Conservation (phyloP, 2,113 vertebrate genomes). For the Eleginops maclovinus region DNA sequence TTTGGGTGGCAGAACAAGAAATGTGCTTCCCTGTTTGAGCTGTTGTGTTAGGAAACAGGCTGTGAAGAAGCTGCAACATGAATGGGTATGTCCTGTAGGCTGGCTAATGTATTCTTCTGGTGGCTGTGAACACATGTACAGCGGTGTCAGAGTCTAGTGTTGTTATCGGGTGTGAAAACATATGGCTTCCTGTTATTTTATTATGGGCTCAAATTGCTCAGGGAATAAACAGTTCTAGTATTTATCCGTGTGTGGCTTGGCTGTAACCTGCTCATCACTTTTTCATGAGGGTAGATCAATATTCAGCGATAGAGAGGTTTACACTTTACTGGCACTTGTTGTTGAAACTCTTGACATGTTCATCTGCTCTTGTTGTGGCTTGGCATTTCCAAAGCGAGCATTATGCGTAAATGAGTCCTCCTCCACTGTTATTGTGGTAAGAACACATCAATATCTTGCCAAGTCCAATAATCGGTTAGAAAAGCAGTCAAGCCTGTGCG, state of each 20-base stretch:
- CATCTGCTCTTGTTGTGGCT: conserved; percentile 16
- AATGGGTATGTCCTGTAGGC: conserved; percentile 47
- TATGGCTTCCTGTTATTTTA: not conserved
- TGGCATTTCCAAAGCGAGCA: not conserved
- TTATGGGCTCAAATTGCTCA: conserved; percentile 10
- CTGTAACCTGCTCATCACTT: conserved; percentile 7
- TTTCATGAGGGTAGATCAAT: conserved; percentile 21
- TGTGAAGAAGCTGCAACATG: conserved; percentile 51
- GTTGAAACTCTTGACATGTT: conserved; percentile 31
- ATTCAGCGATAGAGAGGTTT: not conserved
- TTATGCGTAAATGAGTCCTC: not conserved
- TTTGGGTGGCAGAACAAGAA: conserved; percentile 83
- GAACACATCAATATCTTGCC: conserved; percentile 16
- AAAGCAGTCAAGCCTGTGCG: conserved; percentile 40
- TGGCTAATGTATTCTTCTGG: conserved; percentile 13
- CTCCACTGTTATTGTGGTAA: conserved; percentile 20
- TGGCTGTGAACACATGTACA: not conserved
- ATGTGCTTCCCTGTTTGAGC: conserved; percentile 45
- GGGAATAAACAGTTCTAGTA: not conserved
- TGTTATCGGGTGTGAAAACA: conserved; percentile 8
- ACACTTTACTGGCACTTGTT: not conserved
- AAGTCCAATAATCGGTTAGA: conserved; percentile 47
- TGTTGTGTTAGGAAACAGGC: conserved; percentile 12
- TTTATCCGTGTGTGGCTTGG: not conserved
- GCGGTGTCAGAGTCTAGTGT: not conserved